Evolutionary conservation across 2,113 vertebrate species (phyloP), one percentile per base, ranked within the genome.

Genomic region (Proteles cristata): DNA sequence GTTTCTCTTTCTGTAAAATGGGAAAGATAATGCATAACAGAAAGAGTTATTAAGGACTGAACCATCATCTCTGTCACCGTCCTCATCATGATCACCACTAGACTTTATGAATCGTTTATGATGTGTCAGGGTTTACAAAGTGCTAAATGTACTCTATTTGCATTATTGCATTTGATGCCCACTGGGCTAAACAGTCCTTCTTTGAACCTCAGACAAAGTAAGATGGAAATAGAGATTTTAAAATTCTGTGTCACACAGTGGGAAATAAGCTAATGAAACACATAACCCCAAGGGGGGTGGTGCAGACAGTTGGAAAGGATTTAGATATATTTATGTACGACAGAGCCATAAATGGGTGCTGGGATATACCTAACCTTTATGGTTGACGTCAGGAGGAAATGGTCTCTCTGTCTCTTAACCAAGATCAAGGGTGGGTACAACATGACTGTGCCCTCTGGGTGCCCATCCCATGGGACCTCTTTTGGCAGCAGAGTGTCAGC

Each of bases 361-460:
- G 97, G 85, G 95, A 96, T 94, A 77, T 91, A 96, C 95, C 95
- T 98, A 98, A 98, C 97, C 98, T 98, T 98, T 98, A 81, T 65
- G 71, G 87, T 45, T 97, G 98, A 98, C 93, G 95, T 98, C 97
- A 97, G 43, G 7, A 71, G 61, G 73, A 28, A 95, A 92, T 21
- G 88, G 81, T 81, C 91, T 96, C 89, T 96, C 90, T 97, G 82
- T 94, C 85, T 96, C 50, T 71, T 92, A 95, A 97, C 88, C 53
- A 55, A 90, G 84, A 98, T 88, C 81, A 91, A 77, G 90, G 19
- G 33, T 48, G 87, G 31, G 81, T 86, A 90, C 74, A 48, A 39
- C 92, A 68, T 50, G 94, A 90, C 88, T 97, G 53, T 96, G 89
- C 65, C 88, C 80, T 88, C 97, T 88, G 93, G 77, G 90, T 93